Evolutionary conservation across 2,797 vertebrate genomes (phyloP).

Genomic region (Schizothorax lantsangensis): DNA sequence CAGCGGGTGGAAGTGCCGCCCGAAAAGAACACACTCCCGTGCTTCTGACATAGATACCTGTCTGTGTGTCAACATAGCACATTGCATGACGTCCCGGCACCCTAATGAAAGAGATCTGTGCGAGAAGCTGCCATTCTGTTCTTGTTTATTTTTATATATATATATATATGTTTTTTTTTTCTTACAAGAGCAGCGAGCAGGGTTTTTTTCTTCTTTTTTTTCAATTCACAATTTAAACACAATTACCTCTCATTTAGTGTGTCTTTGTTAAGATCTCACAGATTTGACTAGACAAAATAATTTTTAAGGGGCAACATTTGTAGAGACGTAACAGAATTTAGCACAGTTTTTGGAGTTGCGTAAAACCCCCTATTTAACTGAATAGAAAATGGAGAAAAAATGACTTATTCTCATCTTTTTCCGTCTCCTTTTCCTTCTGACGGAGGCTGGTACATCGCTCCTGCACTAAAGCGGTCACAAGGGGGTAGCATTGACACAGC

Average conservation of each 20-base stretch:
- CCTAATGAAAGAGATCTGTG: conserved; percentile 75
- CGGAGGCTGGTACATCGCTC: conserved; percentile 54
- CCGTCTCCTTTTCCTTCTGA: conserved; percentile 18
- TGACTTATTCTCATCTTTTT: neutral
- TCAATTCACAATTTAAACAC: neutral
- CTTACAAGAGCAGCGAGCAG: neutral
- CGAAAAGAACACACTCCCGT: conserved; percentile 67
- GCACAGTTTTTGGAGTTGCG: neutral
- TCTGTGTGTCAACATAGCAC: conserved; percentile 75
- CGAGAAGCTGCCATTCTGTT: conserved; percentile 63
- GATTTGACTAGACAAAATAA: neutral
- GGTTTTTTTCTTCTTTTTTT: neutral
- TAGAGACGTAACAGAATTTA: neutral
- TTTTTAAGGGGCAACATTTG: neutral
- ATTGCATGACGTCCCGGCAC: conserved; percentile 69
- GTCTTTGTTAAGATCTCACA: neutral
- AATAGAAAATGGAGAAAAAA: neutral
- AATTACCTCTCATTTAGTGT: neutral
- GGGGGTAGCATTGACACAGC: conserved; percentile 93
- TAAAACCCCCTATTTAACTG: neutral
- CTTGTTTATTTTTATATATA: conserved; percentile 35
- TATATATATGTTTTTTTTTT: neutral
- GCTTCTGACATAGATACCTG: conserved; percentile 77
- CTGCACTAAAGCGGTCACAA: conserved; percentile 85
- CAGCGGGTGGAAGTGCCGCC: conserved; percentile 73